Evolutionary conservation across 2,888 invertebrate genomes (phyloP), one percentile per base, ranked within the genome.

Genomic region (Chalcosyrphus nemorum): DNA sequence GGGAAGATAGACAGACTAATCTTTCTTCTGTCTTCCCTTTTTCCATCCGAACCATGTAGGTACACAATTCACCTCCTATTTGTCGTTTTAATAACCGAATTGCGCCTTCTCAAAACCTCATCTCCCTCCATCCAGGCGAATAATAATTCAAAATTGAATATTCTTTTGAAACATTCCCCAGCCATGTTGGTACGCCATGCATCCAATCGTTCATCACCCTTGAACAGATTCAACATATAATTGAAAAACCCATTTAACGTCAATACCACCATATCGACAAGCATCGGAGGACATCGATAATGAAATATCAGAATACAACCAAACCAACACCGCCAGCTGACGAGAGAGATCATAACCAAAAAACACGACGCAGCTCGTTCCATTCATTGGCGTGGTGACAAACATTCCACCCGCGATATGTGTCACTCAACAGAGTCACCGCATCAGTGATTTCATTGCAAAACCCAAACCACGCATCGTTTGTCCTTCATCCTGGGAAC

Each of bases 341-440:
- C 32, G 35, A 52, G 65, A 57, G 2, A 57, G 52, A 43, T 66
- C 74, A 80, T 80, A 57, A 65, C 65, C 65, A 24, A 45, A 47
- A 45, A 47, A 66, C 29, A 41, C 38, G 19, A 15, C 19, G 21
- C 38, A 15, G 21, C 19, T 9, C 9, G 27, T 38, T 52, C 50
- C 59, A 43, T 13, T 50, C 45, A 21, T 32, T 45, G 32, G 4
- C 43, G 54, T 6, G 27, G 17, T 32, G 21, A 63, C 32, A 19
- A 19, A 1, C 17, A 68, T 59, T 70, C 52, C 29, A 27, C 21
- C 59, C 43, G 15, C 54, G 61, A 75, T 75, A 41, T 81, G 68
- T 75, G 75, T 81, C 75, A 75, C 56, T 81, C 81, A 56, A 43
- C 61, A 38, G 29, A 75, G 61, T 68, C 59, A 63, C 61, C 68